Conservation (phyloP, 2,888 invertebrate species). For the Drosophila testacea region DNA sequence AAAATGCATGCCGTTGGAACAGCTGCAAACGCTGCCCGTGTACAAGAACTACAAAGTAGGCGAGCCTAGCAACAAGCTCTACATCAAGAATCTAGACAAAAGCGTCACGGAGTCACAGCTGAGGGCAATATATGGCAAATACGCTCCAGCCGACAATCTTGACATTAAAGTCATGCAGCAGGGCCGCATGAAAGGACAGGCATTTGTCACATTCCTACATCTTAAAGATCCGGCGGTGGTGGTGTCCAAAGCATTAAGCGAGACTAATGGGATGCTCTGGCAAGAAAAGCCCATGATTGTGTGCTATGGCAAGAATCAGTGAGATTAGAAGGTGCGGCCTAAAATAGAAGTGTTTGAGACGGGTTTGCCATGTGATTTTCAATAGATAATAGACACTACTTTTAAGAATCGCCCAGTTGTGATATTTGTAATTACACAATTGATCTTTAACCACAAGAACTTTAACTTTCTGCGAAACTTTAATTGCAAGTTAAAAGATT, state of each 20-base stretch:
- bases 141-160: slow-evolving; percentile 86
- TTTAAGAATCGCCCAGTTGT: no score
- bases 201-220: slow-evolving; percentile 90
- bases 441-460: neutral
- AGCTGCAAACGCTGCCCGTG: slow-evolving; percentile 90
- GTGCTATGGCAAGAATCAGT: slow-evolving; percentile 89
- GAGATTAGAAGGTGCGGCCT: slow-evolving; percentile 2
- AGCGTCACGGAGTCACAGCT: slow-evolving; percentile 91
- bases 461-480: neutral
- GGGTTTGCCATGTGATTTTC: neutral
- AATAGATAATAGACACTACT: neutral
- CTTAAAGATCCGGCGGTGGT: slow-evolving; percentile 82
- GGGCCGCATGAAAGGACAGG: slow-evolving; percentile 98
- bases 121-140: slow-evolving; percentile 90
- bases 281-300: slow-evolving; percentile 96
- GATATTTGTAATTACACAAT: neutral
- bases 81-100: slow-evolving; percentile 96
- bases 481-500: neutral
- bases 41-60: slow-evolving; percentile 95
- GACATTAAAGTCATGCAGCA: slow-evolving; percentile 95
- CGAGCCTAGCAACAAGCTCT: slow-evolving; percentile 92
- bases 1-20: slow-evolving; percentile 90
- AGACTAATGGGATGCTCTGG: slow-evolving; percentile 94
- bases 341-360: neutral
- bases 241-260: slow-evolving; percentile 91